These are phyloP conservation scores for Epizoanthus scotinus DNA, from an alignment of 92 coral and sea anemone genomes.

Conservation along the genomic window DNA sequence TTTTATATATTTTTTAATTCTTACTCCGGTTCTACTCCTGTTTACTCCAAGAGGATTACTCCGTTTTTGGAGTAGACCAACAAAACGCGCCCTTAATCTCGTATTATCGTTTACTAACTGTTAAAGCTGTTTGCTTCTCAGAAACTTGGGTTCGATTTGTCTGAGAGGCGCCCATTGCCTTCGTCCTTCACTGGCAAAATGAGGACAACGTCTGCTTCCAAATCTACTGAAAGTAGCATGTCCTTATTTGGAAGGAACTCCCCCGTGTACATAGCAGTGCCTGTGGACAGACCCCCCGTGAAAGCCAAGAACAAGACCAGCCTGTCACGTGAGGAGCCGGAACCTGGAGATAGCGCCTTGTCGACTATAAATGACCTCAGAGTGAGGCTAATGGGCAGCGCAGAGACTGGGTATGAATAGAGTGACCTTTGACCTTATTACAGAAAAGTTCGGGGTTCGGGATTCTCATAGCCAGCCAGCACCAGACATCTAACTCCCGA, in stretches of 20 bases:
- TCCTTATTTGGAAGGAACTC: constrained; percentile 58
- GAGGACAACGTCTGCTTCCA: constrained; percentile 26
- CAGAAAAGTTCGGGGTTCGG: background rate
- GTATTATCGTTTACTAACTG: background rate
- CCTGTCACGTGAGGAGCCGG: constrained; percentile 16
- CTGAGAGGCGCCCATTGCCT: constrained; percentile 2
- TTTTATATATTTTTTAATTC: too few species aligned
- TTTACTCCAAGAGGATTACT: too few species aligned
- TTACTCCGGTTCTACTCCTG: too few species aligned
- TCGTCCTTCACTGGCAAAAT: background rate
- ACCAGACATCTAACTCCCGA: too few species aligned
- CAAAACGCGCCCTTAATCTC: too few species aligned
- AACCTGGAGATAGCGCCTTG: constrained; percentile 32
- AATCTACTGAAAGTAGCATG: constrained; percentile 33
- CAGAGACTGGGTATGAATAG: constrained; percentile 51
- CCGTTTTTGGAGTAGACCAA: too few species aligned
- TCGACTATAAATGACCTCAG: constrained; percentile 60
- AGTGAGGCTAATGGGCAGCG: constrained; percentile 47
- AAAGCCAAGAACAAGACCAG: constrained; percentile 33
- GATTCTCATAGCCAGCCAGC: too few species aligned
- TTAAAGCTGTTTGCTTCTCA: background rate
- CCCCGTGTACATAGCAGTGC: constrained; percentile 74
- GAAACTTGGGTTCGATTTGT: constrained; percentile 14
- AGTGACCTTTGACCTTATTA: background rate
- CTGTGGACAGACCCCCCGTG: constrained; percentile 54